Base-by-base conservation (phyloP, 2,888 invertebrate species). In the Watsonalla binaria region DNA sequence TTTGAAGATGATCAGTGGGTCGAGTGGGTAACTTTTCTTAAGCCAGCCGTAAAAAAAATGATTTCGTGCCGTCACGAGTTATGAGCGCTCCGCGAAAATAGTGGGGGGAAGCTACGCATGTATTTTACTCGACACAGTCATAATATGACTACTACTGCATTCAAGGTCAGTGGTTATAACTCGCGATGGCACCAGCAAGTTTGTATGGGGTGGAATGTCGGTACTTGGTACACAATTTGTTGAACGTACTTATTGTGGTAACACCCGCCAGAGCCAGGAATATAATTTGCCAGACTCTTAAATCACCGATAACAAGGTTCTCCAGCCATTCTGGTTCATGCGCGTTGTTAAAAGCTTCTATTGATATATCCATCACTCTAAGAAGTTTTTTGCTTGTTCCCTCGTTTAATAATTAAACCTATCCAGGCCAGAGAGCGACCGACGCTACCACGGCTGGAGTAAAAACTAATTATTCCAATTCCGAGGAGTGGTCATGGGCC, bases 281-380 rank as follows among this genome's bases (percentile, higher is more conserved):
- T 73, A 96, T 92, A 54, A 96, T 90, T 78, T 97, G 97, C 97
- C 97, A 97, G 52, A 95, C 92, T 60, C 96, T 92, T 71, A 97
- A 93, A 34, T 93, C 94, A 53, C 93, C 93, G 46, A 94, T 80
- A 35, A 94, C 92, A 54, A 92, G 86, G 61, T 90, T 92, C 80
- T 97, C 97, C 55, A 96, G 91, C 96, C 96, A 95, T 66, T 94
- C 92, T 51, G 93, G 92, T 66, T 92, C 92, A 51, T 82, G 82
- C 37, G 85, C 83, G 62, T 88, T 87, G 70, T 84, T 84, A 52
- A 88, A 78, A 52, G 80, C 83, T 47, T 84, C 90, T 80, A 89
- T 86, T 55, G 89, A 56, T 11, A 80, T 76, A 76, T 89, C 88
- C 88, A 87, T 87, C 47, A 39, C 65, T 8, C 9, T 46, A 34